Evolutionary conservation across 1,140 invertebrate genomes (phyloP).

Genomic region (Anadara kagoshimensis): DNA sequence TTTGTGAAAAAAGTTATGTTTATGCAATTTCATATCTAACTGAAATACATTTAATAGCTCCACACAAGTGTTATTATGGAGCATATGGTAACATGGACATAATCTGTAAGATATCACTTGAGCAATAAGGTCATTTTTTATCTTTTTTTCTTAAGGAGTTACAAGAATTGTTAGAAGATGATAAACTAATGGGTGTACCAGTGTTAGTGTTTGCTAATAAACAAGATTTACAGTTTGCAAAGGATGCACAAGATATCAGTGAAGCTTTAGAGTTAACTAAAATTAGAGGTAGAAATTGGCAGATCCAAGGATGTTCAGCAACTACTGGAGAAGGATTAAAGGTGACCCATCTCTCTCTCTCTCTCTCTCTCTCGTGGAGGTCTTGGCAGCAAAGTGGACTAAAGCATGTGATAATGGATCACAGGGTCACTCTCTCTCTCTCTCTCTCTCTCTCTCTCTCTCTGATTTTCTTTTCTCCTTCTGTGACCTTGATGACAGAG

Average conservation of each 20-base stretch:
- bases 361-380: not conserved
- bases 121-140: not conserved
- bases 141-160: slow-evolving; percentile 81
- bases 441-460: no score
- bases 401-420: no score
- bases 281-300: slow-evolving; percentile 96
- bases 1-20: no score
- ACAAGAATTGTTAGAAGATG: slow-evolving; percentile 92
- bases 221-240: slow-evolving; percentile 93
- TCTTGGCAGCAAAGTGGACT: no score
- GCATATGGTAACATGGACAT: no score
- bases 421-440: no score
- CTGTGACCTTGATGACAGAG: no score
- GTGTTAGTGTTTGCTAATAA: slow-evolving; percentile 98
- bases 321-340: slow-evolving; percentile 93
- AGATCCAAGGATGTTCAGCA: slow-evolving; percentile 98
- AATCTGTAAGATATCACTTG: no score
- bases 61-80: no score
- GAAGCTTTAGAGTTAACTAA: slow-evolving; percentile 89
- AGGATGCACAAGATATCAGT: slow-evolving; percentile 92
- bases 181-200: slow-evolving; percentile 87
- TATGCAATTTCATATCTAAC: no score
- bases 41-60: no score
- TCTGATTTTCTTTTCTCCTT: no score
- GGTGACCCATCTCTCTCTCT: slow-evolving; percentile 75